Percentiles rank a stretch among this genome's conserved stretches.
Evolutionary conservation across 2,797 vertebrate species (phyloP).

Genomic region (Chaetophractus vellerosus): DNA sequence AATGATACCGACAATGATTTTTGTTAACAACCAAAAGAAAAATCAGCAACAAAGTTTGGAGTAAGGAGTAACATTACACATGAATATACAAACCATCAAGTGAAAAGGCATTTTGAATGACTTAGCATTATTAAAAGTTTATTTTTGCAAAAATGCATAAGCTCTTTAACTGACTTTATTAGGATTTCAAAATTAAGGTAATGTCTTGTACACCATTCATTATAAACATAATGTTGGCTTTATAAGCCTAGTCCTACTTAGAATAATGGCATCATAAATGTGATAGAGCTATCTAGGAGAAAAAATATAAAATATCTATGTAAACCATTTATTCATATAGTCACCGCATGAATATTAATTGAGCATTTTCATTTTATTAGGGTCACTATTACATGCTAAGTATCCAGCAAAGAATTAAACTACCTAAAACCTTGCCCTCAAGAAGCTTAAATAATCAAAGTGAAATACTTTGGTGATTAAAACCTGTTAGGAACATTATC

Average conservation of each 20-base stretch:
- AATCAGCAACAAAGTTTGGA: constrained; percentile 43
- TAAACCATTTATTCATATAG: not conserved
- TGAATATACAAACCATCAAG: not conserved
- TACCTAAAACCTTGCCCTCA: not conserved
- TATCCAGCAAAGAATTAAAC: not conserved
- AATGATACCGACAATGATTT: not conserved
- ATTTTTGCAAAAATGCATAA: not conserved
- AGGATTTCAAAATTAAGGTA: constrained; percentile 56
- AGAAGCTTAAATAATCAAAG: not conserved
- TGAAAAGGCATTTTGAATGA: not conserved
- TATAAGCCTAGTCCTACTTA: not conserved
- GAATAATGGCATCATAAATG: not conserved
- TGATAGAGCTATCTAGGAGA: not conserved
- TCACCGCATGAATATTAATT: not conserved
- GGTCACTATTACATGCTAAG: not conserved
- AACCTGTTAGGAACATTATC: not conserved
- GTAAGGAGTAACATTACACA: not conserved
- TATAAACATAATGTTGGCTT: constrained; percentile 3
- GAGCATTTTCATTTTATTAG: not conserved
- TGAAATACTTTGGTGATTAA: constrained; percentile 14
- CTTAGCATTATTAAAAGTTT: constrained; percentile 41
- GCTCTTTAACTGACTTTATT: not conserved
- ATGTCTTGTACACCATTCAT: not conserved
- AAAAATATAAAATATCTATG: not conserved
- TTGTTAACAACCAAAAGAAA: constrained; percentile 39